A percentile compares a stretch with the other conserved stretches of the same genome.
phyloP scores from a whole-genome alignment of 2,888 invertebrate genomes.

The Electrophaes corylata region DNA sequence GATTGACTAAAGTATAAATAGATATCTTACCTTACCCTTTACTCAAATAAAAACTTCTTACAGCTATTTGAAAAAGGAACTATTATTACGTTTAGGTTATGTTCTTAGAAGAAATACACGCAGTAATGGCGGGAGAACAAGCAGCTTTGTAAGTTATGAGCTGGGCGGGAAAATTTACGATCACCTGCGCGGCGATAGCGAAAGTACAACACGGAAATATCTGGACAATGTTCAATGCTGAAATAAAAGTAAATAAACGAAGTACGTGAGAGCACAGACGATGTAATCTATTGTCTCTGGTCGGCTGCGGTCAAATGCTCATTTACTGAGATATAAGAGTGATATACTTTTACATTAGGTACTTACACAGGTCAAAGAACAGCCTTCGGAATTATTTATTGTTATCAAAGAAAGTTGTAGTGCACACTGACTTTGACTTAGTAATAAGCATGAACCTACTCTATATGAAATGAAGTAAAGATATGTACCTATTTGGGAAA shows the following conservation, averaged over 20 bases:
- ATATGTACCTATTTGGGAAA: too few species aligned
- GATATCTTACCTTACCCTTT: too few species aligned
- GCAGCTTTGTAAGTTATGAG: constrained; percentile 38
- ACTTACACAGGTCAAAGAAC: background rate
- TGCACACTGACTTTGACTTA: too few species aligned
- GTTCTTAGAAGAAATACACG: constrained; percentile 32
- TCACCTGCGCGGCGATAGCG: constrained; percentile 43
- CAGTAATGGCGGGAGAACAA: constrained; percentile 43
- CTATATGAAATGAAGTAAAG: too few species aligned
- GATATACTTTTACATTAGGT: background rate
- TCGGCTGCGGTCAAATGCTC: constrained; percentile 12
- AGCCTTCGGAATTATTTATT: background rate
- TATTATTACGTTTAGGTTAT: constrained; percentile 43
- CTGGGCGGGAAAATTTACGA: constrained; percentile 55
- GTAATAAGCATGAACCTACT: too few species aligned
- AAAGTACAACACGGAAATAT: constrained; percentile 51
- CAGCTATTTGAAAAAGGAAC: constrained; percentile 31
- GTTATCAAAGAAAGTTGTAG: background rate
- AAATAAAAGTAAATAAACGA: constrained; percentile 30
- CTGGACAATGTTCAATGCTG: constrained; percentile 33
- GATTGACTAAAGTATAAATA: too few species aligned
- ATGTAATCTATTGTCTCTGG: constrained; percentile 28
- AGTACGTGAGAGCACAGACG: constrained; percentile 23
- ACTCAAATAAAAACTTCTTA: too few species aligned
- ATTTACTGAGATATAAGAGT: constrained; percentile 1